Evolutionary conservation across 2,888 invertebrate genomes (phyloP), one percentile per base, ranked within the genome.

Genomic region (Cantharis rufa): DNA sequence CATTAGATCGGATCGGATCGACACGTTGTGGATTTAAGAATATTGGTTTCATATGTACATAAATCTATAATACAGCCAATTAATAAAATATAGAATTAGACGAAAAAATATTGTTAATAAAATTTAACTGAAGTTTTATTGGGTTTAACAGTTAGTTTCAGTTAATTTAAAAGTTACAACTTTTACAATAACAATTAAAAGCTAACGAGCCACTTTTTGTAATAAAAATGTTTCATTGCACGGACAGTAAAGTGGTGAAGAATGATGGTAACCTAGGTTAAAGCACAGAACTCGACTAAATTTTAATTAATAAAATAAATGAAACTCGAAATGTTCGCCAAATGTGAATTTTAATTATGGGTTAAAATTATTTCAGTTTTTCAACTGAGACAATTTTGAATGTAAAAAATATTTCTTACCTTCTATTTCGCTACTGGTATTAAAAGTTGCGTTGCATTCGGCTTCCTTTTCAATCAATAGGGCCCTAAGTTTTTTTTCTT

Each of bases 391-490:
- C n/a, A n/a, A n/a, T n/a, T 27, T 13, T 21, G 21, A 21, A 21
- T 21, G 21, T 21, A 32, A 70, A n/a, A 15, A 62, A 2, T 15
- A 66, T 11, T 27, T 61, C 77, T 72, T 64, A 77, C 77, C 77
- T 63, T 74, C 74, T 3, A 74, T 13, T 62, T 71, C 77, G 1
- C 48, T 68, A 32, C 63, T 74, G 13, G 28, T 13, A 28, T 77
- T 77, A 13, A 77, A 71, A 0, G 77, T 77, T 11, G 69, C 63
- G 32, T 77, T 75, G 48, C 77, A 77, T 28, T 77, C 77, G 1
- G 28, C 11, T 66, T 77, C 74, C 24, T 74, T 77, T 27, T 75
- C 74, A 10, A 72, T n/a, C 61, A 77, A 28, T 15, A 77, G 48
- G 1, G 61, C 24, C 4, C 61, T 70, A 5, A 74, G 63, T 76